phyloP scores from a whole-genome alignment of 2,888 invertebrate species.

The Tetranychus truncatus region DNA sequence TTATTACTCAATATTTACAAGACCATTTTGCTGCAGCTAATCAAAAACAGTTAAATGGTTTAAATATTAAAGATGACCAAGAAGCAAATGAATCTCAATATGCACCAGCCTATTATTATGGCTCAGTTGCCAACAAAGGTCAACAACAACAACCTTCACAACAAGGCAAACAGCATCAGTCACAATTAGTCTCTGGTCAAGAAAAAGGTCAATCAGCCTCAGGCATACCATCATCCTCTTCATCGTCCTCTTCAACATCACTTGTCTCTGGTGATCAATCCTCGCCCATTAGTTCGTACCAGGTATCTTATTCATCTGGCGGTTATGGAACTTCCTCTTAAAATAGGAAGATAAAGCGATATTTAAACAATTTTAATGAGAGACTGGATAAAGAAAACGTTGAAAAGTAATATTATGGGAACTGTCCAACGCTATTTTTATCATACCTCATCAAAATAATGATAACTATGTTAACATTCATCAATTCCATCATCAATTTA shows the following conservation, averaged over 20 bases:
- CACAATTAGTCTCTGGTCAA: neutral
- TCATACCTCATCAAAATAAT: too few relatives aligned
- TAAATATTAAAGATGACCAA: neutral
- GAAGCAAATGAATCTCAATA: neutral
- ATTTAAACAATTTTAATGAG: neutral
- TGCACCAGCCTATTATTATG: neutral
- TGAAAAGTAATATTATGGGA: neutral
- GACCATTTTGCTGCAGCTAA: neutral
- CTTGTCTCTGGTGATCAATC: neutral
- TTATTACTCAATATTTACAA: conserved; percentile 8
- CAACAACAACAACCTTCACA: conserved; percentile 9
- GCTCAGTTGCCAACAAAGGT: neutral
- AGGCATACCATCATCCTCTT: neutral
- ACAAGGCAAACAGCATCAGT: neutral
- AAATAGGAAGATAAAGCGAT: neutral
- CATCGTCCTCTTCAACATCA: neutral
- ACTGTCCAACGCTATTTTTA: too few relatives aligned
- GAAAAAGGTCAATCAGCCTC: neutral
- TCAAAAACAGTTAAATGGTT: neutral
- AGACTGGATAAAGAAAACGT: neutral
- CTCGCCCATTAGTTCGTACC: neutral
- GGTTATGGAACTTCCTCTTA: neutral
- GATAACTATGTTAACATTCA: too few relatives aligned
- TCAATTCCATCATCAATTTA: too few relatives aligned
- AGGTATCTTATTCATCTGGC: neutral